Conservation (phyloP, 2,113 vertebrate species). For the Choloepus hoffmanni region DNA sequence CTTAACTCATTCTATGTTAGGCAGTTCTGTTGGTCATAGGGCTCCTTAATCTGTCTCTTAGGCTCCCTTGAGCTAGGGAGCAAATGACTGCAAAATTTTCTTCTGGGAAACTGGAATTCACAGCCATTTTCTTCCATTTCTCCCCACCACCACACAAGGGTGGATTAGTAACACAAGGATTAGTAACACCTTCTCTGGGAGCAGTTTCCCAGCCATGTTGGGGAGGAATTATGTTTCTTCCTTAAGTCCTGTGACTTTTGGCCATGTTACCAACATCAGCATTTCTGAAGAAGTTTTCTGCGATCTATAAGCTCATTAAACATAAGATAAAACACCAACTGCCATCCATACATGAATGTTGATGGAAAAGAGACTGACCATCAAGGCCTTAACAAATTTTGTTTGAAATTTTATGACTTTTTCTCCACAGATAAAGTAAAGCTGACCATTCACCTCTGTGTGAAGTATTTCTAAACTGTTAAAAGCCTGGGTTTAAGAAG, state of each 20-base stretch:
- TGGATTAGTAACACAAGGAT: neutral
- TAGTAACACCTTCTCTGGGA: no score
- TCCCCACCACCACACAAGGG: neutral
- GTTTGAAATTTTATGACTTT: neutral
- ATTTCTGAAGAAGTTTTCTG: neutral
- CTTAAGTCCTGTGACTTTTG: neutral
- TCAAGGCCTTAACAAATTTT: neutral
- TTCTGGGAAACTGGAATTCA: neutral
- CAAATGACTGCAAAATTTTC: neutral
- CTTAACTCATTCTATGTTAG: neutral
- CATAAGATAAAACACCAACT: neutral
- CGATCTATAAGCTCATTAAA: neutral
- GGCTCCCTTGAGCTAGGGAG: neutral
- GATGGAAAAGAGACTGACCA: neutral
- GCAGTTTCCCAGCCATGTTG: neutral
- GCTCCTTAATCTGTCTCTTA: neutral
- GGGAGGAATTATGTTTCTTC: neutral
- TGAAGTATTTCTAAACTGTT: neutral
- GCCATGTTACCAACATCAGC: neutral
- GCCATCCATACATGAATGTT: no score
- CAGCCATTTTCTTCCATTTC: neutral
- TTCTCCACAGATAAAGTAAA: neutral
- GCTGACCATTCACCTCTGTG: neutral
- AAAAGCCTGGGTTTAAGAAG: neutral
- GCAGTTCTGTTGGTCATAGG: neutral